Conservation (phyloP, 2,797 vertebrate species). For the Phoebastria nigripes region DNA sequence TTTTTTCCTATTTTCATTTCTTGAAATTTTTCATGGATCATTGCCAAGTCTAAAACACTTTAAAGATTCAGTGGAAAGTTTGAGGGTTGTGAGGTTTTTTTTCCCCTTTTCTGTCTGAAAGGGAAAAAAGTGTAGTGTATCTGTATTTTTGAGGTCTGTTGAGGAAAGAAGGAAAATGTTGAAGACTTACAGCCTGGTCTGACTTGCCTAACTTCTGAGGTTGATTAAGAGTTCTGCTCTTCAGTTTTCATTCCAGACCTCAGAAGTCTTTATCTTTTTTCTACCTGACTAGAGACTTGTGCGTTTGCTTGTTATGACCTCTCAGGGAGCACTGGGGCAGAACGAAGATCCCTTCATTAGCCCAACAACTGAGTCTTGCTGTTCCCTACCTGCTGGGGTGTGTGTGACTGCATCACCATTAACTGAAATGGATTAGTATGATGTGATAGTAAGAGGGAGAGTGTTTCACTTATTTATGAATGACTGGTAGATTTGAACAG, state of each 20-base stretch:
- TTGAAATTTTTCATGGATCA: neutral
- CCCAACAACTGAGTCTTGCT: accelerated
- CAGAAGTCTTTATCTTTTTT: neutral
- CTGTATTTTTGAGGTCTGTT: neutral
- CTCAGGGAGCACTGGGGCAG: neutral
- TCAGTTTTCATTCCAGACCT: neutral
- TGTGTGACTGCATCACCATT: accelerated
- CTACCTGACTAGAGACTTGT: neutral
- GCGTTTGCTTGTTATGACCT: neutral
- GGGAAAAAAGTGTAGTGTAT: neutral
- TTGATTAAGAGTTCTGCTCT: neutral
- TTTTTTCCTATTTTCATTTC: neutral
- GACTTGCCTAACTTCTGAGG: neutral
- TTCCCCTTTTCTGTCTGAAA: neutral
- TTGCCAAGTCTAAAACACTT: neutral
- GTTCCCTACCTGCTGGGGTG: neutral
- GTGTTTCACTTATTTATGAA: neutral
- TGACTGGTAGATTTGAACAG: neutral
- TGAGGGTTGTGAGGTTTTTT: neutral
- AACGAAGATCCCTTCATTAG: neutral
- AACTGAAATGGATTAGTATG: neutral
- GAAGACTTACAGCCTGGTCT: neutral
- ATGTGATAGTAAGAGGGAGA: neutral
- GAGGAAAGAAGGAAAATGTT: neutral
- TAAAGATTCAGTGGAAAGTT: neutral